phyloP scores from a whole-genome alignment of 1,140 invertebrate species.

The Prorops nasuta region DNA sequence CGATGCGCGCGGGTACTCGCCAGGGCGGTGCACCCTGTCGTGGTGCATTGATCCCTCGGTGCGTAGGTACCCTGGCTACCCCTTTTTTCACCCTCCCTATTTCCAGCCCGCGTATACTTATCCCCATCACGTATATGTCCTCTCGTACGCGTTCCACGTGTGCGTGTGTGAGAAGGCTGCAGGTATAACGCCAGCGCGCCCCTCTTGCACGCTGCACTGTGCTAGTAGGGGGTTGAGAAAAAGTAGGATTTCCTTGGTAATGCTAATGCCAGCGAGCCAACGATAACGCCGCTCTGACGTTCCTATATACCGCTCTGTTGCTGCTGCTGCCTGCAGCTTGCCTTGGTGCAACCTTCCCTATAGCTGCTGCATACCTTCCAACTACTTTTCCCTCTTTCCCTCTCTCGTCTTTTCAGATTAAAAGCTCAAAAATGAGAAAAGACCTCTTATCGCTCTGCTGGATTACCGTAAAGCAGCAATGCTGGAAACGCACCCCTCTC shows the following conservation, averaged over 20 bases:
- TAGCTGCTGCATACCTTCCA: no score
- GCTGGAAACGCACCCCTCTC: no score
- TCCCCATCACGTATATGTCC: neutral
- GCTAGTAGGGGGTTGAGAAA: constrained; percentile 30
- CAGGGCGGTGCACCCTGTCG: constrained; percentile 49
- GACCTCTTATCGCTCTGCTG: no score
- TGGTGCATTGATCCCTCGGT: constrained; percentile 50
- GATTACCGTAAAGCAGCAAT: no score
- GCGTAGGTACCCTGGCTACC: constrained; percentile 31
- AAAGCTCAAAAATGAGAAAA: no score
- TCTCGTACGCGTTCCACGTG: neutral
- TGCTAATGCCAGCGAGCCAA: constrained; percentile 11
- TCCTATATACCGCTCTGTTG: no score
- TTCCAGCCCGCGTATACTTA: constrained; percentile 6
- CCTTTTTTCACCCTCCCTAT: constrained; percentile 15
- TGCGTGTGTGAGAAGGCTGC: neutral
- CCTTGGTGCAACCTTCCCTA: no score
- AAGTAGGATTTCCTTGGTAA: constrained; percentile 43
- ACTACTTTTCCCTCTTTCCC: no score
- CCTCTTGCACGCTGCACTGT: no score
- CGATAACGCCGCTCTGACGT: no score
- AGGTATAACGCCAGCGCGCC: constrained; percentile 12
- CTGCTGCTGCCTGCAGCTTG: no score
- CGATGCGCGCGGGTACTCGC: constrained; percentile 43
- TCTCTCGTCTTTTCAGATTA: no score